Evolutionary conservation across 2,888 invertebrate genomes (phyloP), one percentile per base, ranked within the genome.

Genomic region (Thumatha senex): DNA sequence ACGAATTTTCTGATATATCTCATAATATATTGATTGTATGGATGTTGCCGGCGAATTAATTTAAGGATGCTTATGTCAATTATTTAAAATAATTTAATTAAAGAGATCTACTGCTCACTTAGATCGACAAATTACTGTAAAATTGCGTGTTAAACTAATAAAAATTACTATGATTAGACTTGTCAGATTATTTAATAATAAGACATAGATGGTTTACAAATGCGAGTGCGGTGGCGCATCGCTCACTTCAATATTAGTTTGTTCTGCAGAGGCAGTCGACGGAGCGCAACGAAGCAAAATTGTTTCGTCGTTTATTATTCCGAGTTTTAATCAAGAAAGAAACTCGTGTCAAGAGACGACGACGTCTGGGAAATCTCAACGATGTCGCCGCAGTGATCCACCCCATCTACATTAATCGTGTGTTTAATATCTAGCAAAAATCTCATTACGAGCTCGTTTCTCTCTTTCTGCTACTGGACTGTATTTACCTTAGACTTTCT

Each of bases 301-400:
- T 86, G 84, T 88, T 86, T 84, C 81, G 74, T 74, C 83, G 84
- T 86, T 88, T 86, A 88, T 87, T 88, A 89, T 89, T 84, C 82
- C 74, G 72, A 82, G 83, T 88, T 89, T 89, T 89, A 89, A 89
- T 89, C 87, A 89, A 88, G 86, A 80, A 80, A 80, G 80, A 80
- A 78, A 70, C 68, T 68, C 66, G 67, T 70, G 75, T 73, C 70
- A 68, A 70, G 55, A 57, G 64, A 72, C 48, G 55, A 49, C 58
- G 75, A 70, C 69, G 82, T 82, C 86, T 84, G 80, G 79, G 74
- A 78, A 80, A 73, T 75, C 77, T 78, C 76, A 74, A 69, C 73
- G 70, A 67, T 70, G 74, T 74, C 70, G 69, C 72, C 70, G 62
- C 72, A 67, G 63, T 71, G 72, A 74, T 76, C 74, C 72, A 67